Base-by-base conservation (phyloP, 2,888 invertebrate species). In the Andrena trimmerana region DNA sequence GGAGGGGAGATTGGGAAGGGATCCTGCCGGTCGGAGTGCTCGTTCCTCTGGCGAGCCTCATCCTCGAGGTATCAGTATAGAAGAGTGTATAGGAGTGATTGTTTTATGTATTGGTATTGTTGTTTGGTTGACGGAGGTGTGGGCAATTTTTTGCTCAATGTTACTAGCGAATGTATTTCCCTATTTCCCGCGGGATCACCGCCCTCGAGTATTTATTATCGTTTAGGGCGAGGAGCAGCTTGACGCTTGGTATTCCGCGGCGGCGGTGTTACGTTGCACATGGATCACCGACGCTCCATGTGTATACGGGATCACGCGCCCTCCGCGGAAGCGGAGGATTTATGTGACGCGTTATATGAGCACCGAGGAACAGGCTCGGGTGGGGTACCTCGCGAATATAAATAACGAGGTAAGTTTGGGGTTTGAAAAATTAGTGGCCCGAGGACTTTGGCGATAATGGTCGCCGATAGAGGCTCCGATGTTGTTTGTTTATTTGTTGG, bases 1-100 rank as follows among this genome's bases (percentile, higher is more conserved):
- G 29, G 36, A 24, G 48, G 78, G 20, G 7, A 24, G n/a, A 13
- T 13, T 13, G 7, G 59, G 31, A 16, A 42, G 60, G 60, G 80
- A 29, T 63, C 24, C n/a, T 63, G 42, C 81, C 72, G 80, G 59
- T 31, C 57, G 70, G 29, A 29, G 50, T 80, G 80, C 33, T 72
- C 36, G 27, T 50, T 13, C 20, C 72, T 2, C 54, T 72, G 54
- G 67, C 81, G 29, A 67, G 48, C n/a, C 2, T 63, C 29, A 33
- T 72, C 10, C n/a, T 48, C 10, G 20, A 78, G 78, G 78, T 78
- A 66, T 0, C 66, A 66, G 48, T 5, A 7, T 10, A 29, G 27
- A 63, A 3, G 13, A 3, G 13, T 13, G 42, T 13, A 3, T 10
- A 2, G 10, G 36, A 3, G 10, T 36, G 36, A 0, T 36, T 1